Base-by-base conservation (phyloP, 1,140 invertebrate genomes). In the Mizuhopecten yessoensis region DNA sequence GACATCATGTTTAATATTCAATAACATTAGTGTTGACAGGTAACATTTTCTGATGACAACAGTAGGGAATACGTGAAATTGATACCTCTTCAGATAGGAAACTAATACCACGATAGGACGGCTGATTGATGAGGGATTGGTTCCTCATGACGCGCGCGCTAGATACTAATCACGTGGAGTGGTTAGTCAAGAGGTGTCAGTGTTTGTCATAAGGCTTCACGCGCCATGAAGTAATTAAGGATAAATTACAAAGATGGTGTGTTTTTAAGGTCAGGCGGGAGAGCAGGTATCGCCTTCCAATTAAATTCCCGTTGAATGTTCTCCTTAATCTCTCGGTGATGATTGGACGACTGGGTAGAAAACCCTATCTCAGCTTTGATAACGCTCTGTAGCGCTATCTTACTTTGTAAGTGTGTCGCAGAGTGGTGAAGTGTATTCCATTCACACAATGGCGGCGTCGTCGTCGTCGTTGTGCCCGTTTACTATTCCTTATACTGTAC, bases 161-260 rank as follows among this genome's bases (percentile, higher is more conserved):
- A 75, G 57, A 75, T 75, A 75, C 57, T 75, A 75, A 75, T 75
- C 57, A 75, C n/a, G 23, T 75, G 57, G 11, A 75, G 57, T 75
- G 23, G 45, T 75, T 29, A 75, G 57, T 75, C 23, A 29, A 75
- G 57, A 75, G 23, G 57, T 75, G 57, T 75, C 57, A n/a, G 2
- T 75, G 57, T 75, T 75, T 75, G 57, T 75, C 57, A 75, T 75
- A 75, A 75, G 57, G 57, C 15, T 75, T 75, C 57, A 75, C 57
- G 57, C 23, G 29, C 57, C 15, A 11, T 29, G 1, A 29, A 29
- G 57, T 75, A 75, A 75, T 75, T 75, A 75, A 75, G 57, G 23
- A 75, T 75, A 13, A n/a, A 75, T 75, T 75, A 75, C 9, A 75
- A 17, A 29, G 57, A 75, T 29, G 57, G 29, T 75, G n/a, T 17